phyloP scores from a whole-genome alignment of 2,888 invertebrate genomes.

The Heliothis peltigera region DNA sequence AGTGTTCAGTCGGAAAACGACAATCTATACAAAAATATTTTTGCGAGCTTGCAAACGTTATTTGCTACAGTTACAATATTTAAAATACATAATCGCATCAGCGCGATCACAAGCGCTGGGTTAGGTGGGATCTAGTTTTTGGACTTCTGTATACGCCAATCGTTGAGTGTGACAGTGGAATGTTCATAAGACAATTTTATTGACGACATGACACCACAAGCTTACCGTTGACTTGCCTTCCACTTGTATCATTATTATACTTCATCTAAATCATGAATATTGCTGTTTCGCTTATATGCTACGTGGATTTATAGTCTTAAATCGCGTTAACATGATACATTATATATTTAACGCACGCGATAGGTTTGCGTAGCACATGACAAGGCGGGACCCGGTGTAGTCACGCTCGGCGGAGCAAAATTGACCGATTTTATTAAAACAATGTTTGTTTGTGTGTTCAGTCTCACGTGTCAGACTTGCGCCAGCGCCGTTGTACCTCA shows the following conservation, averaged over 20 bases:
- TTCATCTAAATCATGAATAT: slow-evolving; percentile 58
- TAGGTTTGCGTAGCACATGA: slow-evolving; percentile 40
- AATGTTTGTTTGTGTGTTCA: slow-evolving; percentile 75
- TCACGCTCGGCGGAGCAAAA: slow-evolving; percentile 55
- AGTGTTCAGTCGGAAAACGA: slow-evolving; percentile 76
- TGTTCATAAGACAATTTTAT: slow-evolving; percentile 74
- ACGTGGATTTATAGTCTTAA: slow-evolving; percentile 60
- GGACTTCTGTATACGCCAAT: slow-evolving; percentile 80
- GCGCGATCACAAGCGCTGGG: slow-evolving; percentile 74
- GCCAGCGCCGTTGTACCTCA: slow-evolving; percentile 75
- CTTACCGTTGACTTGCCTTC: slow-evolving; percentile 72
- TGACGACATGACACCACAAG: slow-evolving; percentile 70
- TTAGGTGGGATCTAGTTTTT: slow-evolving; percentile 87
- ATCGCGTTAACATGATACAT: slow-evolving; percentile 56
- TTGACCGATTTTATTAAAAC: slow-evolving; percentile 64
- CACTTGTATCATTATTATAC: slow-evolving; percentile 46
- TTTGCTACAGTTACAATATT: slow-evolving; percentile 71
- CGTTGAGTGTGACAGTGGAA: slow-evolving; percentile 80
- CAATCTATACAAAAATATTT: slow-evolving; percentile 87
- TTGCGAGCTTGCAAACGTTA: slow-evolving; percentile 75
- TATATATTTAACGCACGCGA: slow-evolving; percentile 47
- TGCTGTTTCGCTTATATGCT: slow-evolving; percentile 64
- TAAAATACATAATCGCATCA: slow-evolving; percentile 70
- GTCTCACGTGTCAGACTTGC: slow-evolving; percentile 75
- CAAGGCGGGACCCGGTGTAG: slow-evolving; percentile 35